Base-by-base conservation (phyloP, 1,140 invertebrate species). In the Drosophila nigrodunni region DNA sequence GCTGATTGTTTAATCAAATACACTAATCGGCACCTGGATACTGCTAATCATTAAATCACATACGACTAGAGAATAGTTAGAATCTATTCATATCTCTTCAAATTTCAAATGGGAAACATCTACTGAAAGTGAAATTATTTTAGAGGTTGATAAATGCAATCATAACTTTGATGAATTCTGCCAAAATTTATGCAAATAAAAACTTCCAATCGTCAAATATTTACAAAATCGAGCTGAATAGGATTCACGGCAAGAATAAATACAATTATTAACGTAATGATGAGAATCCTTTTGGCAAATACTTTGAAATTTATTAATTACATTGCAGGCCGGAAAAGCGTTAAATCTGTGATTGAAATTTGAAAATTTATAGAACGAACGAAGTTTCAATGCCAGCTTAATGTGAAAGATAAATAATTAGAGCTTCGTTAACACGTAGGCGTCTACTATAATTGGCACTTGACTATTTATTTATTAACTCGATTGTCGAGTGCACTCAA, bases 1-100 rank as follows among this genome's bases (percentile, higher is more conserved):
- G 91, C 93, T 18, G 95, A 80, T 34, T 92, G 92, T 67, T 94
- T 92, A n/a, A 92, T 82, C 25, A 91, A 93, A 41, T 92, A 47
- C 5, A 46, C 60, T 8, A 65, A 95, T 0, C 55, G 46, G 43
- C 71, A 49, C 49, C 49, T 65, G 62, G 66, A 46, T 71, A 74
- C 62, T 65, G 69, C 25, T 49, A 66, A 62, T 77, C 46, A 47
- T 10, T 15, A 21, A 47, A 47, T 55, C 52, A 58, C 52, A 47
- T 67, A 13, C 30, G 11, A 15, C 8, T 7, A 21, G 41, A 15
- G 21, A 64, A 25, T 18, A 50, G 49, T 18, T 30, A 54, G 21
- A 64, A 52, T 64, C 61, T 62, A 11, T n/a, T 37, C 35, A 50
- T n/a, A 54, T 9, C 6, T n/a, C 30, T 41, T 1, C 8, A 52